These are phyloP conservation scores for Leptogaster cylindrica DNA, from an alignment of 2,888 invertebrate genomes.

Conservation along the genomic window DNA sequence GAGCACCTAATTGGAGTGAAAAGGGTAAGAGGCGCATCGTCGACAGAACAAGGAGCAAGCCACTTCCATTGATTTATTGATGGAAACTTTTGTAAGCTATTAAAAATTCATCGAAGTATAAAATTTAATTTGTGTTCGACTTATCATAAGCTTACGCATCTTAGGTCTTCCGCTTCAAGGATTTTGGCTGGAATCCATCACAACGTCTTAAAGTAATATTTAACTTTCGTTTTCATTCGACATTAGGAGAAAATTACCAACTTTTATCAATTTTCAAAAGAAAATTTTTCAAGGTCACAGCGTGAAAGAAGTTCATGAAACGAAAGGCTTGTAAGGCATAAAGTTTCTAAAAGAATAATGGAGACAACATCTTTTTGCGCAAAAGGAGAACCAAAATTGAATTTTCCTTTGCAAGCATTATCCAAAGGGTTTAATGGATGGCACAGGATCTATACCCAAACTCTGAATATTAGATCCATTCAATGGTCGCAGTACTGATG, in stretches of 20 bases:
- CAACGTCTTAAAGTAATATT: no score
- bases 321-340: neutral
- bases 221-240: slow-evolving; percentile 12
- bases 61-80: no score
- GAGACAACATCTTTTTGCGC: neutral
- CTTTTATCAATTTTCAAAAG: slow-evolving; percentile 8
- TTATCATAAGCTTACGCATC: no score
- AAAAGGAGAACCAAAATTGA: neutral
- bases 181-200: no score
- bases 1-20: no score
- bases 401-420: neutral
- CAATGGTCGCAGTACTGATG: slow-evolving; percentile 1
- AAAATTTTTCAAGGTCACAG: slow-evolving; percentile 1
- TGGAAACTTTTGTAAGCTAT: no score
- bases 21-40: no score
- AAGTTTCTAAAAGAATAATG: slow-evolving; percentile 14
- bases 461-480: slow-evolving; percentile 7
- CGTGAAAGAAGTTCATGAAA: neutral
- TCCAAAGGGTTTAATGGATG: slow-evolving; percentile 8
- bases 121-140: no score
- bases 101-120: no score
- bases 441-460: neutral
- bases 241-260: slow-evolving; percentile 7
- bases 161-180: no score
- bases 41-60: no score